A percentile compares a stretch with the other conserved stretches of the same genome.
Conservation (phyloP, 1,140 invertebrate species). For the Atta texana region DNA sequence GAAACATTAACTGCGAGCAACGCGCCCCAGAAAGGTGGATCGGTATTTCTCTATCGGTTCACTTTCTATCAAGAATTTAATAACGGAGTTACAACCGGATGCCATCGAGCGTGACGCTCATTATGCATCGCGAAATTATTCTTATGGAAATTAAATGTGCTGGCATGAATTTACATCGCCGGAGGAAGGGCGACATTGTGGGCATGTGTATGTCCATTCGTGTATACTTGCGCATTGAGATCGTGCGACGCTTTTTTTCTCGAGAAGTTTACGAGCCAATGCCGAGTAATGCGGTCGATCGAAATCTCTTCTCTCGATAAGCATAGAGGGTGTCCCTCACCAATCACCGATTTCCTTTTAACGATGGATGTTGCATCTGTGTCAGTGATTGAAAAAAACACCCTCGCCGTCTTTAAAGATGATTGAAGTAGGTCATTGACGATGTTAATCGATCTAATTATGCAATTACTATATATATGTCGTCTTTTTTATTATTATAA, state of each 20-base stretch:
- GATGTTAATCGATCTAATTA: conserved; percentile 1
- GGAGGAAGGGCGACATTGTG: conserved; percentile 50
- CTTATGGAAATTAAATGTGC: conserved; percentile 69
- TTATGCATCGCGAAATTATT: conserved; percentile 70
- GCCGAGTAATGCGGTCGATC: conserved; percentile 27
- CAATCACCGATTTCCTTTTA: conserved; percentile 47
- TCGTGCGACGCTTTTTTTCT: conserved; percentile 59
- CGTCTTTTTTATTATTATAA: conserved; percentile 4
- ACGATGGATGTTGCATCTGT: conserved; percentile 3
- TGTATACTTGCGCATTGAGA: neutral
- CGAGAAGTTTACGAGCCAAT: conserved; percentile 58
- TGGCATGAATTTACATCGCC: conserved; percentile 49
- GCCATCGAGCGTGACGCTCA: conserved; percentile 64
- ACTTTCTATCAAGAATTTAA: conserved; percentile 71
- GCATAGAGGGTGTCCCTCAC: conserved; percentile 46
- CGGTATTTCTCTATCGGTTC: conserved; percentile 68
- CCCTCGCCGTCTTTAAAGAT: conserved; percentile 29
- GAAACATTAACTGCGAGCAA: conserved; percentile 56
- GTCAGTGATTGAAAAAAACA: conserved; percentile 38
- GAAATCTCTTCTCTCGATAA: conserved; percentile 46
- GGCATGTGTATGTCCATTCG: neutral
- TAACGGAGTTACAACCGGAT: conserved; percentile 66
- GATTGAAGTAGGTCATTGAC: conserved; percentile 29
- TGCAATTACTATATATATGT: neutral
- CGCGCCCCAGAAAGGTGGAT: conserved; percentile 39